Base-by-base conservation (phyloP, 2,113 vertebrate genomes). In the Peromyscus polionotus region DNA sequence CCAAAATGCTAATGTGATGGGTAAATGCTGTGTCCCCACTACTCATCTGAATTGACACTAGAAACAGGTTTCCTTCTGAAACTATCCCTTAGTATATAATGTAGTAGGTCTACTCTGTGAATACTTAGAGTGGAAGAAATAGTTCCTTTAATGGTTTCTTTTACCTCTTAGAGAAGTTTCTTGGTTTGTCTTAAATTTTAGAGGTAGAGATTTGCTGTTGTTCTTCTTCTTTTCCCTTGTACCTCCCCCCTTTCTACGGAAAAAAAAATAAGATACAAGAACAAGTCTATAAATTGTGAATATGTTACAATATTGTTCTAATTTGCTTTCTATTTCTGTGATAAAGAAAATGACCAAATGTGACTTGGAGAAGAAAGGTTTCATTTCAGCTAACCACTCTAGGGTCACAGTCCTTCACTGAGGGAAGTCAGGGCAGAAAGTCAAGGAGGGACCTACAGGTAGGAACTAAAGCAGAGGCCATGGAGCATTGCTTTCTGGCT, bases 41-140 rank as follows among this genome's bases (percentile, higher is more conserved):
- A 67, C 75, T 65, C 80, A 77, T 75, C 5, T 85, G 72, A 95
- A 91, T 75, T 57, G 67, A 81, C 11, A 22, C 2, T 70, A 94
- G 81, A 89, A 92, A 88, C n/a, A 39, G 39, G 33, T 79, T 95
- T 92, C 81, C 63, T 61, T 90, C 45, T 39, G 77, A 94, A 93
- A 90, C 76, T 63, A 80, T 54, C 48, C 75, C 72, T 95, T 16
- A 1, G 0, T 73, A 42, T 80, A 91, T 94, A 96, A 87, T 75
- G 8, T 79, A 96, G 83, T 51, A 2, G 57, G 4, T 89, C 48
- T 68, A 61, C 36, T 68, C 2, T 61, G 28, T 54, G 72, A 84
- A 80, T 54, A 39, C 7, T 45, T 39, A 42, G 31, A 5, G 61
- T 8, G 36, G 39, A 88, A 70, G 24, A 7, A 91, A 76, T 0